These are phyloP conservation scores for Boloria selene DNA, from an alignment of 2,888 invertebrate species.

Conservation along the genomic window DNA sequence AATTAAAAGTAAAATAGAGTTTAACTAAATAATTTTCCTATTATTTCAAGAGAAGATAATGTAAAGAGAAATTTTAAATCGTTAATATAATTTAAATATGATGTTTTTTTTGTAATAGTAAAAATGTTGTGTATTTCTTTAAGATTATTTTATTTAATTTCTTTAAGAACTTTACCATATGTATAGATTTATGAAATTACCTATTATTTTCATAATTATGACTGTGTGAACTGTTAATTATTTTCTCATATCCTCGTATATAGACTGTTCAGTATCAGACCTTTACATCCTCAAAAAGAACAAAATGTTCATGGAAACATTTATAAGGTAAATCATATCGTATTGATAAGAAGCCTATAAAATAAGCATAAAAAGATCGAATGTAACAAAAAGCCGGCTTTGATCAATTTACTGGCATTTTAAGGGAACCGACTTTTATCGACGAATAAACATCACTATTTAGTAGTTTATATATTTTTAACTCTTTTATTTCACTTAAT, in stretches of 20 bases:
- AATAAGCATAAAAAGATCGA: constrained; percentile 48
- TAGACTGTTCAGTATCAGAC: background rate
- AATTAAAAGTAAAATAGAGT: too few species aligned
- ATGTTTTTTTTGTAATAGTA: too few species aligned
- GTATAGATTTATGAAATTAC: too few species aligned
- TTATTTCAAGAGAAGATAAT: too few species aligned
- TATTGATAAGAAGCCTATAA: constrained; percentile 37
- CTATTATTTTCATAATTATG: too few species aligned
- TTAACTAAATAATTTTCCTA: too few species aligned
- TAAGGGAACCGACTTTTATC: constrained; percentile 66
- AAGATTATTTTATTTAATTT: too few species aligned
- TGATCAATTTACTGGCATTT: constrained; percentile 73
- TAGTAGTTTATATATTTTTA: constrained; percentile 74
- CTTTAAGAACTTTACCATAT: too few species aligned
- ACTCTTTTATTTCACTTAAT: constrained; percentile 48
- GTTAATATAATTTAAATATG: too few species aligned
- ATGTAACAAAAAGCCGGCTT: constrained; percentile 49
- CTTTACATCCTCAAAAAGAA: background rate
- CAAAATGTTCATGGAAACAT: background rate
- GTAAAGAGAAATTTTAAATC: too few species aligned
- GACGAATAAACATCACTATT: constrained; percentile 73
- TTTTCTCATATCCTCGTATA: background rate
- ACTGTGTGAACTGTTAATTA: too few species aligned
- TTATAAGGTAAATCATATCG: constrained; percentile 15
- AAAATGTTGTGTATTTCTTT: too few species aligned